phyloP scores from a whole-genome alignment of 2,888 invertebrate species.

The Agonopterix arenella region DNA sequence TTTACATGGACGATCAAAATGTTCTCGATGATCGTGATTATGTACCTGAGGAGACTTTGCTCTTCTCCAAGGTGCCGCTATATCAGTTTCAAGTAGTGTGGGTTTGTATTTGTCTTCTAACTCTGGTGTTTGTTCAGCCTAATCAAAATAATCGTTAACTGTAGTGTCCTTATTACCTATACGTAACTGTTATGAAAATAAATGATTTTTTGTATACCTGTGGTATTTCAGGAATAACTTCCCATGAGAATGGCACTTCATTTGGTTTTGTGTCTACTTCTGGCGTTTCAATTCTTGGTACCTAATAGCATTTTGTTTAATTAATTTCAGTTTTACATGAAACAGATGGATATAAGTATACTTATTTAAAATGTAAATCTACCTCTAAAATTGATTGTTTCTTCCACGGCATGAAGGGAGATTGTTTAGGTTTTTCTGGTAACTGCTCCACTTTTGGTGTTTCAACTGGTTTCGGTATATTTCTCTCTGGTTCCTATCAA shows the following conservation, averaged over 20 bases:
- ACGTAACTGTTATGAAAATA: neutral
- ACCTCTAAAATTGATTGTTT: conserved; percentile 2
- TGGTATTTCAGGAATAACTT: conserved; percentile 66
- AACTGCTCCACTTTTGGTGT: neutral
- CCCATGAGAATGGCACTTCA: conserved; percentile 63
- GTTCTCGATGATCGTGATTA: conserved; percentile 13
- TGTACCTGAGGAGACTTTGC: conserved; percentile 61
- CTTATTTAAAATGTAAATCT: no score
- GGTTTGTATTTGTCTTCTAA: conserved; percentile 61
- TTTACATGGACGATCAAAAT: neutral
- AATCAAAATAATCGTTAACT: conserved; percentile 14
- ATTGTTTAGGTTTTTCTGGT: conserved; percentile 9
- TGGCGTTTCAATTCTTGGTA: conserved; percentile 41
- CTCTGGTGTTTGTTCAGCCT: conserved; percentile 68
- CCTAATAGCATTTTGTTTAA: conserved; percentile 24
- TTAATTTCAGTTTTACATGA: neutral
- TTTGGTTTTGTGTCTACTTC: conserved; percentile 40
- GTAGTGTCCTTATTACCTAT: neutral
- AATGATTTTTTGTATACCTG: conserved; percentile 44
- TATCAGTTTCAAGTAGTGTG: conserved; percentile 53
- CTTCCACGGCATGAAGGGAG: conserved; percentile 11
- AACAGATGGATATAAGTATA: no score
- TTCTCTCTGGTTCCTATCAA: conserved; percentile 14
- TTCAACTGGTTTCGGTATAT: conserved; percentile 9
- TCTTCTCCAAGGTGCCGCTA: conserved; percentile 53